Percentiles rank a stretch among this genome's conserved stretches.
phyloP scores from a whole-genome alignment of 2,888 invertebrate genomes.

The Patella caerulea region DNA sequence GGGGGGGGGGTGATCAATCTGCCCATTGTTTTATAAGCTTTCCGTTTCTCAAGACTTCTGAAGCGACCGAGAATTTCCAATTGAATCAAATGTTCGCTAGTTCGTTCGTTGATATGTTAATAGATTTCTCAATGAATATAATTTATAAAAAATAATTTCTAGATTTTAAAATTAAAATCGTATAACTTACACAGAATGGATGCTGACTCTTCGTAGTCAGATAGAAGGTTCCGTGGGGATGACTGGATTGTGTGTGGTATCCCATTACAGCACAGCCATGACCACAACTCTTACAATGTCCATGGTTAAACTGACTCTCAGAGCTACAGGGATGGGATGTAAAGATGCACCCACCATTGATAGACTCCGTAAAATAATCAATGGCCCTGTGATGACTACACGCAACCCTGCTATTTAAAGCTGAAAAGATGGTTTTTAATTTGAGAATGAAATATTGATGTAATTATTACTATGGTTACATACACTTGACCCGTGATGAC shows the following conservation, averaged over 20 bases:
- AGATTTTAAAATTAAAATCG: no score
- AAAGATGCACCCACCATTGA: constrained; percentile 55
- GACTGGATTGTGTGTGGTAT: neutral
- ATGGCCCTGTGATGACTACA: neutral
- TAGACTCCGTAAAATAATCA: neutral
- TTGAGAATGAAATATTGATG: no score
- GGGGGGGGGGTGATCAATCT: no score
- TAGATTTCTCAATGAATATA: no score
- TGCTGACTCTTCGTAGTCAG: neutral
- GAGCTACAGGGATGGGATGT: neutral
- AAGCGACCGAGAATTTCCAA: no score
- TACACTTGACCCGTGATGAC: no score
- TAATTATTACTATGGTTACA: no score
- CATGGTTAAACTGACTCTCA: neutral
- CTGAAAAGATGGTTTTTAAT: neutral
- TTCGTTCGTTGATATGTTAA: no score
- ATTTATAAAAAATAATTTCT: no score
- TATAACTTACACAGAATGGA: neutral
- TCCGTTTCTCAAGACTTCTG: no score
- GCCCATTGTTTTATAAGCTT: no score
- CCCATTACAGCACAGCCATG: neutral
- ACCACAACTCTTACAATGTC: constrained; percentile 16
- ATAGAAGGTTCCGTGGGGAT: neutral
- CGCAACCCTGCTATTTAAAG: constrained; percentile 73
- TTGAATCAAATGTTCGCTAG: no score